These are phyloP conservation scores for Macropus fuliginosus DNA, from an alignment of 2,797 vertebrate genomes.

Conservation along the genomic window DNA sequence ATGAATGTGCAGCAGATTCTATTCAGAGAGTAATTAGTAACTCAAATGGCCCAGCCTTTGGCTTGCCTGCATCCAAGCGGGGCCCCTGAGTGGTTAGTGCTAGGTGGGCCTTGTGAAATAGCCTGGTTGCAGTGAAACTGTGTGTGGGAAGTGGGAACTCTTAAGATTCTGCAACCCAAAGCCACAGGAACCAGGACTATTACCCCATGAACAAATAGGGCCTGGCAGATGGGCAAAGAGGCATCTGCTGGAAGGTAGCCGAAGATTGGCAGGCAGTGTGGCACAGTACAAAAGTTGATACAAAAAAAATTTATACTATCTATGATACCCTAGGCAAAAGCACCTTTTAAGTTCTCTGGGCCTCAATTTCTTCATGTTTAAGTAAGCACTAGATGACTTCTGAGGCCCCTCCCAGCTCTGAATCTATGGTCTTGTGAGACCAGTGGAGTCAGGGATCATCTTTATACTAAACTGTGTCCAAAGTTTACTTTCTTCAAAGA, in stretches of 20 bases:
- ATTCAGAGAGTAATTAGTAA: slow-evolving; percentile 17
- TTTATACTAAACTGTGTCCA: not conserved
- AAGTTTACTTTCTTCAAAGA: not conserved
- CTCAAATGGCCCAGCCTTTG: not conserved
- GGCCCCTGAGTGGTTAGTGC: not conserved
- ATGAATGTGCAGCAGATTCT: not conserved
- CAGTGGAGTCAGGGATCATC: not conserved
- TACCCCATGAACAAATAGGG: slow-evolving; percentile 53
- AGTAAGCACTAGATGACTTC: not conserved
- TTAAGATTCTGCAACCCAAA: slow-evolving; percentile 51
- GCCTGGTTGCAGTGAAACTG: slow-evolving; percentile 14
- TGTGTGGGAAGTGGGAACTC: slow-evolving; percentile 24
- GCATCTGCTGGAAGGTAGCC: not conserved
- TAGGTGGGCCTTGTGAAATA: slow-evolving; percentile 68
- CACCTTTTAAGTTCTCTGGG: not conserved
- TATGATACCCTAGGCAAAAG: not conserved
- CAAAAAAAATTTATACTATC: not conserved
- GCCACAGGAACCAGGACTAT: slow-evolving; percentile 44
- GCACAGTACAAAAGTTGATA: not conserved
- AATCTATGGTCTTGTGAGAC: not conserved
- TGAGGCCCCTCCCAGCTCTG: not conserved
- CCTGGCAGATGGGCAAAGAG: not conserved
- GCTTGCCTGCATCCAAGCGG: not conserved
- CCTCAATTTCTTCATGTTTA: not conserved
- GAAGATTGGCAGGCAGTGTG: not conserved